Conservation (phyloP, 2,888 invertebrate genomes). For the Boloria selene region DNA sequence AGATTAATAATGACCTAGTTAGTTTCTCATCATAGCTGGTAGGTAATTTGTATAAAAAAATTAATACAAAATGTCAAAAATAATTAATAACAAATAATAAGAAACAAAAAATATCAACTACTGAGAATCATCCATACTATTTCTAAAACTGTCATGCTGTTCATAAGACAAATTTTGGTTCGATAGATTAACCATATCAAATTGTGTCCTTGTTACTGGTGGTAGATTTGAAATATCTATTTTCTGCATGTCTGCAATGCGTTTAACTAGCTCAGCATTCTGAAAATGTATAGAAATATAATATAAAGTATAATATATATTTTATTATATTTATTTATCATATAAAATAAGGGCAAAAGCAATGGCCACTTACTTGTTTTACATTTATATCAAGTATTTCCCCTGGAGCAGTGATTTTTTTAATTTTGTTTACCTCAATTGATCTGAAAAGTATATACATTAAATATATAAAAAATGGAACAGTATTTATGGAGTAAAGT, state of each 20-base stretch:
- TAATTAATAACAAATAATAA: neutral
- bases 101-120: slow-evolving; percentile 30
- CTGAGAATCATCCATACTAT: slow-evolving; percentile 55
- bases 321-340: neutral
- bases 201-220: slow-evolving; percentile 47
- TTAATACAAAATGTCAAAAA: neutral
- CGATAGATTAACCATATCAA: slow-evolving; percentile 46
- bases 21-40: too few relatives aligned
- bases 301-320: neutral
- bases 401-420: slow-evolving; percentile 56
- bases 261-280: slow-evolving; percentile 59
- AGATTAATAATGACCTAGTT: too few relatives aligned
- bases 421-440: slow-evolving; percentile 62
- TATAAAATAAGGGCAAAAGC: neutral
- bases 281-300: slow-evolving; percentile 46
- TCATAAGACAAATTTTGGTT: slow-evolving; percentile 49
- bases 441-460: slow-evolving; percentile 51
- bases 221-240: slow-evolving; percentile 58
- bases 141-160: slow-evolving; percentile 51
- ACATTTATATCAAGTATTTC: slow-evolving; percentile 63
- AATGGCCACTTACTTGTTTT: slow-evolving; percentile 51
- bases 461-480: neutral
- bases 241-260: slow-evolving; percentile 55
- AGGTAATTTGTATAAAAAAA: too few relatives aligned
- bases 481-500: neutral